Evolutionary conservation across 2,113 vertebrate genomes (phyloP).

Genomic region (Phrynosoma blainvillii): DNA sequence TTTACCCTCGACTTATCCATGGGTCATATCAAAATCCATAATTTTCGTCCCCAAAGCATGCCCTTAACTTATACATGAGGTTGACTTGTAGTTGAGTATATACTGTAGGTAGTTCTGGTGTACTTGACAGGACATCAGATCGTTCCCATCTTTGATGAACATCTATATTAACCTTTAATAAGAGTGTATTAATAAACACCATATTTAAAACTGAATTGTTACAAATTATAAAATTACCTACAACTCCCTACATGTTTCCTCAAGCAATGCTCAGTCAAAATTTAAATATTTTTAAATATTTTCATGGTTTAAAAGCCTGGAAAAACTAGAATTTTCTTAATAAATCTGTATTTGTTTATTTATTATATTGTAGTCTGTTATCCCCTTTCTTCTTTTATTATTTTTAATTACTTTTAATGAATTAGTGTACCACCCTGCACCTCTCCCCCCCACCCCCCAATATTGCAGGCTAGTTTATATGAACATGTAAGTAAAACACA

Average conservation of each 20-base stretch:
- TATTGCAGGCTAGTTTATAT: neutral
- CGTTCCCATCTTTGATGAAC: neutral
- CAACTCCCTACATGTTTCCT: neutral
- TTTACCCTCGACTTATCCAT: too few relatives aligned
- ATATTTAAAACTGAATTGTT: neutral
- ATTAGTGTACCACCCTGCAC: neutral
- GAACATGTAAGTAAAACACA: neutral
- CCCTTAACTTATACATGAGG: too few relatives aligned
- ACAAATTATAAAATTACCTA: neutral
- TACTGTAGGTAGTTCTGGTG: neutral
- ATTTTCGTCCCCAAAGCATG: too few relatives aligned
- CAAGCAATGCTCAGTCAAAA: neutral
- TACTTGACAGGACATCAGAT: neutral
- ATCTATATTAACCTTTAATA: slow-evolving; percentile 31
- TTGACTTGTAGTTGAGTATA: too few relatives aligned
- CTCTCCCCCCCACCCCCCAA: neutral
- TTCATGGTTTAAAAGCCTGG: neutral
- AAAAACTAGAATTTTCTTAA: neutral
- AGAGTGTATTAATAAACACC: slow-evolving; percentile 38
- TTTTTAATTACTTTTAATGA: neutral
- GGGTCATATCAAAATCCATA: too few relatives aligned
- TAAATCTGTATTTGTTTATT: neutral
- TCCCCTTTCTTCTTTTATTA: neutral
- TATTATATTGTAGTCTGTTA: neutral
- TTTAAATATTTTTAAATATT: slow-evolving; percentile 4